Percentiles rank a stretch among this genome's conserved stretches.
Evolutionary conservation across 1,140 invertebrate species (phyloP).

Genomic region (Drosophila ohnishii): DNA sequence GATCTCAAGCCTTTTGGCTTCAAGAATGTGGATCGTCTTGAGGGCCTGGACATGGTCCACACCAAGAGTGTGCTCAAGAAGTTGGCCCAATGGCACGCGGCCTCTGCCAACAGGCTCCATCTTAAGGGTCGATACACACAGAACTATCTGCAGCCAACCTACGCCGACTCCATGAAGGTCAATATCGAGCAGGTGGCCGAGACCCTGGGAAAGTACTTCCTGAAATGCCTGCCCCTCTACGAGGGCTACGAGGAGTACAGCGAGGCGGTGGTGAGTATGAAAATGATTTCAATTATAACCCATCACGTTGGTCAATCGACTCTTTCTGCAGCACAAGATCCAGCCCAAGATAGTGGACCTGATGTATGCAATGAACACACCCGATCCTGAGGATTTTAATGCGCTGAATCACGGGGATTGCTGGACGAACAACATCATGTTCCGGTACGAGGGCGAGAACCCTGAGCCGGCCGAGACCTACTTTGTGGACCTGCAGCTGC

Average conservation of each 20-base stretch:
- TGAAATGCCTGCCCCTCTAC: conserved; percentile 41
- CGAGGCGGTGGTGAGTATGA: conserved; percentile 39
- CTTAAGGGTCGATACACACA: conserved; percentile 48
- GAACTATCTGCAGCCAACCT: conserved; percentile 40
- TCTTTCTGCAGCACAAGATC: conserved; percentile 36
- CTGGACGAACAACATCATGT: conserved; percentile 82
- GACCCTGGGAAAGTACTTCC: conserved; percentile 38
- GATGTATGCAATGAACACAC: conserved; percentile 46
- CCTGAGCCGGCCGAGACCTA: conserved; percentile 46
- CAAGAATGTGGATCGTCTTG: conserved; percentile 84
- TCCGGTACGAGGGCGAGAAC: conserved; percentile 62
- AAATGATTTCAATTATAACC: too few species aligned
- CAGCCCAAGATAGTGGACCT: conserved; percentile 42
- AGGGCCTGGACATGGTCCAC: conserved; percentile 84
- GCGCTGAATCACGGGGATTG: conserved; percentile 87
- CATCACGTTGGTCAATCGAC: too few species aligned
- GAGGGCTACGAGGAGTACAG: conserved; percentile 39
- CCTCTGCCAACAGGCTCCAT: conserved; percentile 52
- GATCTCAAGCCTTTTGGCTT: conserved; percentile 84
- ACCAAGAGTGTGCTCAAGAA: conserved; percentile 83
- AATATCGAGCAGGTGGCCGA: conserved; percentile 42
- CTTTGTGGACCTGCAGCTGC: conserved; percentile 82
- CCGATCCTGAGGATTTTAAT: conserved; percentile 84
- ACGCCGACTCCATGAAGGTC: conserved; percentile 29
- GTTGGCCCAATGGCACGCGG: conserved; percentile 85